Evolutionary conservation across 2,113 vertebrate species (phyloP).

Genomic region (Macaca mulatta): DNA sequence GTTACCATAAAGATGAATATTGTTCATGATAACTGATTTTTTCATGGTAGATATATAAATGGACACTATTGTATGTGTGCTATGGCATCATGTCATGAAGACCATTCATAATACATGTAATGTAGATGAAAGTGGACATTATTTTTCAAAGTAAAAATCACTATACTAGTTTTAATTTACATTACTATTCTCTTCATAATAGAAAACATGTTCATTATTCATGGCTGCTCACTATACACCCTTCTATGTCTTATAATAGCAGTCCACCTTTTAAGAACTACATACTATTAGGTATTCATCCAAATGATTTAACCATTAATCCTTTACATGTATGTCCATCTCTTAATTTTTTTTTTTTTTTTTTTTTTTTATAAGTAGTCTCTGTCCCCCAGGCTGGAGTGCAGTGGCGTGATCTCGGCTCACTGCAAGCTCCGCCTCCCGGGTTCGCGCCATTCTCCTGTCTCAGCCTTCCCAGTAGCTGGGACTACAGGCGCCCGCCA

Average conservation of each 20-base stretch:
- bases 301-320: neutral
- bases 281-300: neutral
- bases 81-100: neutral
- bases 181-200: neutral
- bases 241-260: neutral
- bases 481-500: no score
- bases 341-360: neutral
- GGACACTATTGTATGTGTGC: neutral
- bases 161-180: neutral
- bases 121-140: neutral
- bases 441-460: no score
- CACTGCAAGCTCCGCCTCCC: no score
- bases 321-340: neutral
- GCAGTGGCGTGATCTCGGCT: accelerated
- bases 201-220: neutral
- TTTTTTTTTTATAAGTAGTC: no score
- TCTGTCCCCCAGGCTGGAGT: no score
- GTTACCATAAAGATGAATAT: neutral
- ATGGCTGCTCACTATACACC: neutral
- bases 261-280: neutral
- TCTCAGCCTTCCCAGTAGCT: no score
- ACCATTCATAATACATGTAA: neutral
- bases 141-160: neutral
- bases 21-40: neutral
- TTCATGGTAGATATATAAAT: neutral